These are phyloP conservation scores for Hypocryptadius cinnamomeus DNA, from an alignment of 2,113 vertebrate species.

Conservation along the genomic window DNA sequence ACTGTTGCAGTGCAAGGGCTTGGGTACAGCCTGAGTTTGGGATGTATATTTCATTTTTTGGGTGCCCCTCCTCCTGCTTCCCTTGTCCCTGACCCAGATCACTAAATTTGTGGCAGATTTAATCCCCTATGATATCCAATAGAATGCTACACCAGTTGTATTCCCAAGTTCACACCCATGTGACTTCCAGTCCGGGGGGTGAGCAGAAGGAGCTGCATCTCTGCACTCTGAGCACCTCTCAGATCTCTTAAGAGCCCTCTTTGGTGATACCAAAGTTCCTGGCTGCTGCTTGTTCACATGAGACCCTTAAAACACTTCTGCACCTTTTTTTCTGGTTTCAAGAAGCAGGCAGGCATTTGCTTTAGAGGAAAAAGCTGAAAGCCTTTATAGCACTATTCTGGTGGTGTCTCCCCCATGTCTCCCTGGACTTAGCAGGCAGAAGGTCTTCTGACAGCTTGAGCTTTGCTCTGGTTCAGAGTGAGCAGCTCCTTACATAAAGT, in stretches of 20 bases:
- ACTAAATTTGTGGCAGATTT: neutral
- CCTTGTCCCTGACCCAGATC: neutral
- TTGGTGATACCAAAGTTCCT: neutral
- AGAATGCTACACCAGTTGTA: neutral
- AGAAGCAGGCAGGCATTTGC: neutral
- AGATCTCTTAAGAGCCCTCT: neutral
- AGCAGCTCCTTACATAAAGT: neutral
- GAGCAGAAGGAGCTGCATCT: neutral
- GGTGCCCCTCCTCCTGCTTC: neutral
- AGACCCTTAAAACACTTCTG: neutral
- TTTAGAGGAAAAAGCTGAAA: neutral
- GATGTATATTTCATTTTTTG: neutral
- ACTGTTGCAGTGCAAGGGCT: neutral
- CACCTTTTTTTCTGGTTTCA: neutral
- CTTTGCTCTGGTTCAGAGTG: neutral
- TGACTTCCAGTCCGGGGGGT: rapidly evolving
- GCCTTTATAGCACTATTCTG: neutral
- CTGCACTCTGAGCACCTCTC: neutral
- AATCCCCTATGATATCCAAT: neutral
- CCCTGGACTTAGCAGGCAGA: neutral
- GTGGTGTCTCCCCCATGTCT: neutral
- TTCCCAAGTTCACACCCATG: too few species aligned
- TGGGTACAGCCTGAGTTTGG: neutral
- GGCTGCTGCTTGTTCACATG: neutral
- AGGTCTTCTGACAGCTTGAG: neutral